These are phyloP conservation scores for Drosophila setosimentum DNA, from an alignment of 2,888 invertebrate genomes.

Conservation along the genomic window DNA sequence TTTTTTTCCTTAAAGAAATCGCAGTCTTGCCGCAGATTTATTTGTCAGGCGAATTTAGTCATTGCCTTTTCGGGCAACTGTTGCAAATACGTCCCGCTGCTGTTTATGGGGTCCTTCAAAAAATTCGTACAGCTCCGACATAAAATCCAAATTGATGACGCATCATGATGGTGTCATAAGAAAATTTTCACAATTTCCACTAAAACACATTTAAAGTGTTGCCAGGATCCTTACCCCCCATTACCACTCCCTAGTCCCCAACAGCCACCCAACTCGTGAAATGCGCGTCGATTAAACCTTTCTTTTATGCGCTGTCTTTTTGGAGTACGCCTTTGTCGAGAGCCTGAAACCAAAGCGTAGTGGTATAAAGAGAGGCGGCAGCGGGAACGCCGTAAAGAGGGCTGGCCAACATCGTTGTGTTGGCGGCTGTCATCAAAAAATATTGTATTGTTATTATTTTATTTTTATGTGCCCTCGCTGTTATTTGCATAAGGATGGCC, in stretches of 20 bases:
- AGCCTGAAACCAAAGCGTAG: slow-evolving; percentile 38
- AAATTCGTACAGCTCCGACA: slow-evolving; percentile 29
- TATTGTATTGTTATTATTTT: slow-evolving; percentile 81
- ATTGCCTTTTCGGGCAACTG: slow-evolving; percentile 32
- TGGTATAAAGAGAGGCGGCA: background rate
- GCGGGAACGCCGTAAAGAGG: background rate
- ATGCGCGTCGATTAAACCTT: slow-evolving; percentile 77
- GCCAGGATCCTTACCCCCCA: slow-evolving; percentile 1
- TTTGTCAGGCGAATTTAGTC: slow-evolving; percentile 20
- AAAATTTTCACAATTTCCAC: slow-evolving; percentile 73
- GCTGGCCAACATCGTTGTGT: slow-evolving; percentile 57
- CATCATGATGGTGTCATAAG: slow-evolving; percentile 69
- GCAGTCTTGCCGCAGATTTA: slow-evolving; percentile 12
- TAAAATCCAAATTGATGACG: slow-evolving; percentile 74
- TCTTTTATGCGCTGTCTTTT: slow-evolving; percentile 73
- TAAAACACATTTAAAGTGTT: slow-evolving; percentile 68
- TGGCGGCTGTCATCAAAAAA: slow-evolving; percentile 79
- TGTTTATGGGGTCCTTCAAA: slow-evolving; percentile 51
- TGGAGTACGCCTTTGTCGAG: slow-evolving; percentile 62
- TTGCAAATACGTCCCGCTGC: slow-evolving; percentile 39
- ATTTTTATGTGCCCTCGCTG: slow-evolving; percentile 76
- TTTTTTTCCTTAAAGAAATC: background rate
- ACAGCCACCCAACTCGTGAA: slow-evolving; percentile 40
- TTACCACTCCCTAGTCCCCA: background rate
- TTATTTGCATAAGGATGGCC: slow-evolving; percentile 79